These are phyloP conservation scores for Macropus fuliginosus DNA, from an alignment of 2,797 vertebrate species.

Conservation along the genomic window DNA sequence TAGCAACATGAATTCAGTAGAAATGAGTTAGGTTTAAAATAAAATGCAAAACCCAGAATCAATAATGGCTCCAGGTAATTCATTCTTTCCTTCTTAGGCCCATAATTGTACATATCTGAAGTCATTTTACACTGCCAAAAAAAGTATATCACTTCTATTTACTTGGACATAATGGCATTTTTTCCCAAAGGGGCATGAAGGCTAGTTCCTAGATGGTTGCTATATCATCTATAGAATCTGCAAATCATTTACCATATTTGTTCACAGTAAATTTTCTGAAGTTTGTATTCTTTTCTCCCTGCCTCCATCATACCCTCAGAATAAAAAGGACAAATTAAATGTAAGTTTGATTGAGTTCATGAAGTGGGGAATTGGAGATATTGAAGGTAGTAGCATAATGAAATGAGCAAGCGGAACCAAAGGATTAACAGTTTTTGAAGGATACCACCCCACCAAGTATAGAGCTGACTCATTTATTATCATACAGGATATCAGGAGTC, in stretches of 20 bases:
- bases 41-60: not conserved
- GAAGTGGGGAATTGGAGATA: not conserved
- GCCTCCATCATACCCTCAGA: not conserved
- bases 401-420: not conserved
- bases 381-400: not conserved
- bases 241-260: not conserved
- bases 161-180: not conserved
- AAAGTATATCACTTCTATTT: not conserved
- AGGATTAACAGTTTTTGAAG: not conserved
- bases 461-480: not conserved
- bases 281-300: not conserved
- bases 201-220: not conserved
- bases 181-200: not conserved
- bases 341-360: conserved; percentile 1
- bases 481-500: not conserved
- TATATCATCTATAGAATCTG: not conserved
- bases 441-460: no score
- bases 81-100: conserved; percentile 8
- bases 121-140: not conserved
- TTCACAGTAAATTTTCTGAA: not conserved
- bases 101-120: not conserved
- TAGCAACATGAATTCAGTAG: not conserved
- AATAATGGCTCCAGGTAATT: not conserved
- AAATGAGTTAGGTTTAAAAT: conserved; percentile 10
- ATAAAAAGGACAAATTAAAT: not conserved